Percentiles rank a stretch among this genome's conserved stretches.
These are phyloP conservation scores for Menidia menidia DNA, from an alignment of 2,797 vertebrate species.

Conservation along the genomic window DNA sequence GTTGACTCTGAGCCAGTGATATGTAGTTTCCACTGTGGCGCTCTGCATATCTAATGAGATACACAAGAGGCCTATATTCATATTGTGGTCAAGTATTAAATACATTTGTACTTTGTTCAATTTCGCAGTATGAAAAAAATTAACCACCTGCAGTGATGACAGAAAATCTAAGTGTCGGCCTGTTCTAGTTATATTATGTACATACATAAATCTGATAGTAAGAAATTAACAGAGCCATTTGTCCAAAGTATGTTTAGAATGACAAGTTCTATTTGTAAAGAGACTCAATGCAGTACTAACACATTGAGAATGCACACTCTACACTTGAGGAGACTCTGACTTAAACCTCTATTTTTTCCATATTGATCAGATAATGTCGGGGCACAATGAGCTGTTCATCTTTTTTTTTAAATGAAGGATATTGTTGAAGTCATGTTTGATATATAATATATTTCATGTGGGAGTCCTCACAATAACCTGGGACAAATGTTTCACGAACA, in stretches of 20 bases:
- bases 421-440: neutral
- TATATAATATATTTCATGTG: neutral
- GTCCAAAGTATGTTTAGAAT: neutral
- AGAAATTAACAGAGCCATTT: neutral
- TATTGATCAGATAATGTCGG: neutral
- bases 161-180: too few species aligned
- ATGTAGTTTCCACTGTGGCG: neutral
- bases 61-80: neutral
- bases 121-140: neutral
- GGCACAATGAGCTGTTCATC: neutral
- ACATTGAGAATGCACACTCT: too few species aligned
- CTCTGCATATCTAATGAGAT: neutral
- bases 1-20: conserved; percentile 1
- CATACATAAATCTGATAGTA: too few species aligned
- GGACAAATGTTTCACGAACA: too few species aligned
- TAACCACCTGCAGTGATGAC: neutral
- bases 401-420: neutral
- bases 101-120: neutral
- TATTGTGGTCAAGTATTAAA: too few species aligned
- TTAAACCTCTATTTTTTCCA: neutral
- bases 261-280: neutral
- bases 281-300: too few species aligned
- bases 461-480: neutral
- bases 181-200: too few species aligned
- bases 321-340: neutral